Conservation (phyloP, 2,113 vertebrate species). For the Dendrocopos noguchii region DNA sequence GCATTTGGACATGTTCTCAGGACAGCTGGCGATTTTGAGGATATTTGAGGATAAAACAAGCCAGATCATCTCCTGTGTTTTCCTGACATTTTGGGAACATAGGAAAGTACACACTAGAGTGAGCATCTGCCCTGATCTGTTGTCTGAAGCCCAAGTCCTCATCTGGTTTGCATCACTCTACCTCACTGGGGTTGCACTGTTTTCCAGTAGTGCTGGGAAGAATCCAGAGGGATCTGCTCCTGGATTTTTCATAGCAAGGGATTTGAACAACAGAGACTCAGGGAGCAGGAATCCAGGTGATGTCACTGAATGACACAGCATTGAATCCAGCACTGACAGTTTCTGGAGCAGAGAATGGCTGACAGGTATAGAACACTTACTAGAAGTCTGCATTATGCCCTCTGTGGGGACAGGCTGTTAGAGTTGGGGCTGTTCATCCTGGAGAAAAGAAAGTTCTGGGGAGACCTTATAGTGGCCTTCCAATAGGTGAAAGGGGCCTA, state of each 20-base stretch:
- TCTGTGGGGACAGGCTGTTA: too few relatives aligned
- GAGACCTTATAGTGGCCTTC: too few relatives aligned
- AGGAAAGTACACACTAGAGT: background rate
- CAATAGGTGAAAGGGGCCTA: too few relatives aligned
- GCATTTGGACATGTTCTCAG: background rate
- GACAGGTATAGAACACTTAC: background rate
- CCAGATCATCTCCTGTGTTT: background rate
- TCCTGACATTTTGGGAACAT: background rate
- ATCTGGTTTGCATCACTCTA: background rate
- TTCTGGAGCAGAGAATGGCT: background rate
- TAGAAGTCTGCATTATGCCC: background rate
- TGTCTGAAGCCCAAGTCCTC: background rate
- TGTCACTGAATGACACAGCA: background rate
- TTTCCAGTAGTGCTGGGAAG: background rate
- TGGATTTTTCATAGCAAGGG: background rate
- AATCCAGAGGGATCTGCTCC: background rate
- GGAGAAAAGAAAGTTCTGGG: too few relatives aligned
- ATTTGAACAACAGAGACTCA: background rate
- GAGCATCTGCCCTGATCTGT: background rate
- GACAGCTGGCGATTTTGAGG: background rate
- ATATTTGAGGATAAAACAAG: background rate
- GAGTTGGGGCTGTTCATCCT: too few relatives aligned
- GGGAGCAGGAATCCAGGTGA: background rate
- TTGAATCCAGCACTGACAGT: background rate
- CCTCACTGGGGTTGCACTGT: background rate